These are phyloP conservation scores for Microcebus jonahi DNA, from an alignment of 2,113 vertebrate genomes.

Conservation along the genomic window DNA sequence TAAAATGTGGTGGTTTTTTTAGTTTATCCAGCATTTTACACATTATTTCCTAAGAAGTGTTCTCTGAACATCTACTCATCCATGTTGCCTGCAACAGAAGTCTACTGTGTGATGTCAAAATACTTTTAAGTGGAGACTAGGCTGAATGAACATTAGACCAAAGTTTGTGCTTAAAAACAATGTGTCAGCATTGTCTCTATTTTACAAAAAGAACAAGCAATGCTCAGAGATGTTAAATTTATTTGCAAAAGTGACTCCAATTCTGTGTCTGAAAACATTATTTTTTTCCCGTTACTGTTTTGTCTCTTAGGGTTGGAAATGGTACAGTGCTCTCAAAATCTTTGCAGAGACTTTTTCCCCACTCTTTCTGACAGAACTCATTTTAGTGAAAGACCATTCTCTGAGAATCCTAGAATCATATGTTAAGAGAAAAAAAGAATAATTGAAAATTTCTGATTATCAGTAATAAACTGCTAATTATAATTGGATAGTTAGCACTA, in stretches of 20 bases:
- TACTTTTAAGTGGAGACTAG: background rate
- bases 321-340: background rate
- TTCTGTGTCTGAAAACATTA: background rate
- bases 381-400: background rate
- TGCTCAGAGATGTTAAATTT: background rate
- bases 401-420: background rate
- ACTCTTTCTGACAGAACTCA: background rate
- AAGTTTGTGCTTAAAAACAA: background rate
- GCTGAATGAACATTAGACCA: background rate
- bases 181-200: background rate
- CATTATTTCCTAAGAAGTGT: background rate
- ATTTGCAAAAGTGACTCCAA: background rate
- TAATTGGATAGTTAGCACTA: background rate
- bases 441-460: background rate
- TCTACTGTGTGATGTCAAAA: background rate
- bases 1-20: background rate
- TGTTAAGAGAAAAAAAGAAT: background rate
- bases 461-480: conserved; percentile 28
- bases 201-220: background rate
- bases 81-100: background rate
- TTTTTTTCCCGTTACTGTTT: background rate
- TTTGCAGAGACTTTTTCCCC: background rate
- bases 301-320: background rate
- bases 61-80: background rate
- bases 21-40: conserved; percentile 3